These are phyloP conservation scores for Heteromurus nitidus DNA, from an alignment of 2,888 invertebrate species.

Conservation along the genomic window DNA sequence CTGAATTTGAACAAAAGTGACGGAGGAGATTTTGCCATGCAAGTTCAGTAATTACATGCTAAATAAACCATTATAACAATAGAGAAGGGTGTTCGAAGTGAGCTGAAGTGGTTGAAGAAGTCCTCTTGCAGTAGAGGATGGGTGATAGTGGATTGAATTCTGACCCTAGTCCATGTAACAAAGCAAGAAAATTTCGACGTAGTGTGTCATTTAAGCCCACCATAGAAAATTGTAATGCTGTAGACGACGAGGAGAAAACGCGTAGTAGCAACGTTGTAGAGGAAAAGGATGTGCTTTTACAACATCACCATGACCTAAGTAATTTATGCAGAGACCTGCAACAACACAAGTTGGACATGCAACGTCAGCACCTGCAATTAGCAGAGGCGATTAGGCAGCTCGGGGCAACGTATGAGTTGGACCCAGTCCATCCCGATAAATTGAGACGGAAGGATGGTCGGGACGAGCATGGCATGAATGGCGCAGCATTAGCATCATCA, in stretches of 20 bases:
- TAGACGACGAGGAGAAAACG: too few relatives aligned
- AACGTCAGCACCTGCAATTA: conserved; percentile 47
- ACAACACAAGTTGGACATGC: conserved; percentile 59
- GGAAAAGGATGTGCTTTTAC: conserved; percentile 34
- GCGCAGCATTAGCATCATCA: not conserved
- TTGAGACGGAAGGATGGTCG: conserved; percentile 42
- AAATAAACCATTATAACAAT: too few relatives aligned
- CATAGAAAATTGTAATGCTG: too few relatives aligned
- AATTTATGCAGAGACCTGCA: conserved; percentile 43
- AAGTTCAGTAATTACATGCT: too few relatives aligned
- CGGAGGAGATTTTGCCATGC: too few relatives aligned
- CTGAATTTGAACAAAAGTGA: too few relatives aligned
- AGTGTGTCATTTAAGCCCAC: too few relatives aligned
- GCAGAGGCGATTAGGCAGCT: conserved; percentile 45
- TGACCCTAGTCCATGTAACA: too few relatives aligned
- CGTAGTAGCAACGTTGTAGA: not conserved
- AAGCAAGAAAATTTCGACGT: too few relatives aligned
- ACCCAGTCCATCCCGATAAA: not conserved
- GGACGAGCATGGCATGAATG: conserved; percentile 52
- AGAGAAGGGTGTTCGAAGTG: too few relatives aligned
- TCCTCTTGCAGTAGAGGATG: conserved; percentile 52
- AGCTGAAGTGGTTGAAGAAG: too few relatives aligned
- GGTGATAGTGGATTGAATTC: conserved; percentile 52
- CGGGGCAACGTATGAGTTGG: conserved; percentile 6
- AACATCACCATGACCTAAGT: conserved; percentile 55